Base-by-base conservation (phyloP, 2,888 invertebrate species). In the Saturnia japonica region DNA sequence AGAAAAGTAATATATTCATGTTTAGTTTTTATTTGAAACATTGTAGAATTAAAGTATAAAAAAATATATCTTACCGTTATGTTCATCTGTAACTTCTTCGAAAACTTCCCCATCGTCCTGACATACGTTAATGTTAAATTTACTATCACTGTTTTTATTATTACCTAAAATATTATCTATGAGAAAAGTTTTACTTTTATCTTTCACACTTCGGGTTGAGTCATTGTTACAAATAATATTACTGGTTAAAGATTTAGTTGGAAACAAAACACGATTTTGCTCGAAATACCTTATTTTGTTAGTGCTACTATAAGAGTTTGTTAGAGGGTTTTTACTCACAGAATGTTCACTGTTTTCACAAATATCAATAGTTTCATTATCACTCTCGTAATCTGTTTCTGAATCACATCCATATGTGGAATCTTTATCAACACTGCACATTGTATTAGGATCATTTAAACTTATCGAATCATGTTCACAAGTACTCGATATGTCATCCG, bases 161-260 rank as follows among this genome's bases (percentile, higher is more conserved):
- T 90, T 93, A 19, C 94, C 94, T 83, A 95, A 86, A 77, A 95
- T 95, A 83, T 89, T 94, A 80, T 95, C 95, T 75, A 95, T 95
- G 14, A 95, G 88, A 85, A 95, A 95, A 43, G 94, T 95, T 86
- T 94, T 94, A 77, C 93, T 91, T 83, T 87, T 92, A 60, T 83
- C 82, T 76, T 85, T 87, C 70, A 78, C 73, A 83, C 75, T 82
- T n/a, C 81, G 83, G 0, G 82, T 73, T 54, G 78, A 77, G 71
- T 82, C 81, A 83, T 77, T 85, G 64, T 74, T 80, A 77, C 81
- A 80, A 28, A 77, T 34, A 34, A 34, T 86, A 14, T 78, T 77
- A 77, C 80, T 85, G 19, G 81, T 76, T 34, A 85, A 73, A n/a
- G 78, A 76, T 80, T 85, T 88, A n/a, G 79, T 78, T 16, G 86